A percentile compares a stretch with the other conserved stretches of the same genome.
Evolutionary conservation across 2,888 invertebrate genomes (phyloP).

Genomic region (Lomographa bimaculata): DNA sequence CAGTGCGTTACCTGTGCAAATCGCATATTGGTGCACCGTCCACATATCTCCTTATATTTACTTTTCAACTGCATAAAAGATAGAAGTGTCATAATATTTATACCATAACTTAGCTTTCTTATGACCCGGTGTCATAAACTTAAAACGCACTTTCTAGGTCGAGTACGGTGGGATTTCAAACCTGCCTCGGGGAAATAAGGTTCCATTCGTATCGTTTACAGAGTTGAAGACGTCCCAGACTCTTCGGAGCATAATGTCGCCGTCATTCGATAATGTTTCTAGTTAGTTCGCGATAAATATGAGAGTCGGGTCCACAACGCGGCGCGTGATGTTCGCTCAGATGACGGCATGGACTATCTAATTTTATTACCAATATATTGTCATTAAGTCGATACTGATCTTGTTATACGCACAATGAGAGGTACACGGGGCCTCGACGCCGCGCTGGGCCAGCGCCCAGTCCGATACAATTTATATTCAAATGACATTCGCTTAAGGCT

Average conservation of each 20-base stretch:
- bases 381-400: conserved; percentile 84
- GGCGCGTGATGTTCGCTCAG: conserved; percentile 65
- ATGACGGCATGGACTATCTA: conserved; percentile 81
- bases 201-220: conserved; percentile 51
- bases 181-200: conserved; percentile 56
- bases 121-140: conserved; percentile 74
- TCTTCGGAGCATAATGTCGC: conserved; percentile 62
- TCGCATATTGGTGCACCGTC: conserved; percentile 46
- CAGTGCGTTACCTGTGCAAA: conserved; percentile 52
- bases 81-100: conserved; percentile 83
- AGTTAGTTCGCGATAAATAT: conserved; percentile 79
- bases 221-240: conserved; percentile 50
- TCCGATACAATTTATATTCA: conserved; percentile 79
- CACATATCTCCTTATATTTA: conserved; percentile 63
- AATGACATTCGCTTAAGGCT: conserved; percentile 77
- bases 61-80: conserved; percentile 73
- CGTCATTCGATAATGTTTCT: conserved; percentile 79
- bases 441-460: conserved; percentile 41
- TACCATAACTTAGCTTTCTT: conserved; percentile 78
- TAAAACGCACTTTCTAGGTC: conserved; percentile 67
- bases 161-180: conserved; percentile 47
- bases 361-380: conserved; percentile 84
- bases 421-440: conserved; percentile 62
- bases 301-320: conserved; percentile 62
- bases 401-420: conserved; percentile 82